phyloP scores from a whole-genome alignment of 2,113 vertebrate species.

The Laticauda laticaudata region DNA sequence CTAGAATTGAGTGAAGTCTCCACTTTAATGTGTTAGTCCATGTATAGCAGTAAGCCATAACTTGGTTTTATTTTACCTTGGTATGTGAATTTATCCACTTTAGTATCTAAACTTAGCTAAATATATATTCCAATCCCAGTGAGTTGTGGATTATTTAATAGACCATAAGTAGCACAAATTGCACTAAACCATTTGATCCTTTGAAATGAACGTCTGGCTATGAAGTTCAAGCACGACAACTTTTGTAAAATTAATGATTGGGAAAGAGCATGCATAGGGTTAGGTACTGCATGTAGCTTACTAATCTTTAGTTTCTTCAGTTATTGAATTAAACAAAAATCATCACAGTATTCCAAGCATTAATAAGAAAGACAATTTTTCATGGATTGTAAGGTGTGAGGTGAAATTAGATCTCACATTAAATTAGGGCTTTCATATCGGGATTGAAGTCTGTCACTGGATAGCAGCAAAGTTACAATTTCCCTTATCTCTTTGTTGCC shows the following conservation, averaged over 20 bases:
- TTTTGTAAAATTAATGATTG: not conserved
- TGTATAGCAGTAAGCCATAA: not conserved
- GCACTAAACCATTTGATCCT: not conserved
- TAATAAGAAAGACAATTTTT: not conserved
- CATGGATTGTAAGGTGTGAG: not conserved
- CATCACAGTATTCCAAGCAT: not conserved
- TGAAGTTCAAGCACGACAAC: not conserved
- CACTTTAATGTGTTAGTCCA: not conserved
- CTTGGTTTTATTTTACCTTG: not conserved
- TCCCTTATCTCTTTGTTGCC: not conserved
- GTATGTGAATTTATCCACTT: not conserved
- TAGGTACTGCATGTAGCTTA: not conserved
- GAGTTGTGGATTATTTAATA: not conserved
- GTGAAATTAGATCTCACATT: not conserved
- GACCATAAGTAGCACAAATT: not conserved
- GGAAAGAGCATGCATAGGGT: not conserved
- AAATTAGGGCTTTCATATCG: not conserved
- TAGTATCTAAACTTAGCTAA: not conserved
- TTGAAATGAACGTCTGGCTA: not conserved
- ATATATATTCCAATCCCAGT: not conserved
- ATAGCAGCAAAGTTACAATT: not conserved
- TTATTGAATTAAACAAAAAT: constrained; percentile 11
- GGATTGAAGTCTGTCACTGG: not conserved
- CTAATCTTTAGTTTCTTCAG: not conserved
- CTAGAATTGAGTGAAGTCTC: not conserved